These are phyloP conservation scores for Rhinophrynus dorsalis DNA, from an alignment of 2,797 vertebrate species.

Conservation along the genomic window DNA sequence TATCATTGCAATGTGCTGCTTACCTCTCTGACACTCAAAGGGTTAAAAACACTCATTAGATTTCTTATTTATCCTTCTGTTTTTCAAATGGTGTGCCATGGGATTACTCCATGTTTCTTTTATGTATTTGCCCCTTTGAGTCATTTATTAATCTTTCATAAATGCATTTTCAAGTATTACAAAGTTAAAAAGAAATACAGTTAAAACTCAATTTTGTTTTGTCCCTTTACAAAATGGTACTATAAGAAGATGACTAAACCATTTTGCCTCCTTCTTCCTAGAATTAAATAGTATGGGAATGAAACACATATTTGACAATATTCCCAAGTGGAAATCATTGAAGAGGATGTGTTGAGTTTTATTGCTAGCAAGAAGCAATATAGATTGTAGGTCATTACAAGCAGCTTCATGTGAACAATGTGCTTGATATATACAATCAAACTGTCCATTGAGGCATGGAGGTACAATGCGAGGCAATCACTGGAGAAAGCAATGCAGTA, in stretches of 20 bases:
- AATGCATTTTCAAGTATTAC: too few relatives aligned
- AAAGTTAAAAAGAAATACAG: too few relatives aligned
- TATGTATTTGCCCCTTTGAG: too few relatives aligned
- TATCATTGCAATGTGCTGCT: too few relatives aligned
- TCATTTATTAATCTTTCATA: too few relatives aligned
- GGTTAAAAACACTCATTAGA: too few relatives aligned
- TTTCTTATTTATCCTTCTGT: too few relatives aligned
- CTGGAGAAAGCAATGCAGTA: constrained; percentile 57
- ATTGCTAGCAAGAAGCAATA: constrained; percentile 52
- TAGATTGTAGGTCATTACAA: constrained; percentile 57
- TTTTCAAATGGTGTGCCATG: too few relatives aligned
- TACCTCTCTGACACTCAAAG: too few relatives aligned
- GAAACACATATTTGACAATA: neutral
- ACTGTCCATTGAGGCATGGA: constrained; percentile 65
- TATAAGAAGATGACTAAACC: neutral
- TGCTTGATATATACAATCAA: constrained; percentile 62
- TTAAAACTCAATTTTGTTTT: too few relatives aligned
- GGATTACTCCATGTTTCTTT: too few relatives aligned
- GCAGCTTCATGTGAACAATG: constrained; percentile 56
- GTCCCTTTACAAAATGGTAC: too few relatives aligned
- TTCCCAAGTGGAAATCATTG: constrained; percentile 18
- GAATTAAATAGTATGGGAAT: neutral
- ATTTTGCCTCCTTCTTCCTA: neutral
- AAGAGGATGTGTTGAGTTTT: constrained; percentile 38
- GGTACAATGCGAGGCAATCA: constrained; percentile 62